Evolutionary conservation across 2,888 invertebrate species (phyloP).

Genomic region (Muscina levida): DNA sequence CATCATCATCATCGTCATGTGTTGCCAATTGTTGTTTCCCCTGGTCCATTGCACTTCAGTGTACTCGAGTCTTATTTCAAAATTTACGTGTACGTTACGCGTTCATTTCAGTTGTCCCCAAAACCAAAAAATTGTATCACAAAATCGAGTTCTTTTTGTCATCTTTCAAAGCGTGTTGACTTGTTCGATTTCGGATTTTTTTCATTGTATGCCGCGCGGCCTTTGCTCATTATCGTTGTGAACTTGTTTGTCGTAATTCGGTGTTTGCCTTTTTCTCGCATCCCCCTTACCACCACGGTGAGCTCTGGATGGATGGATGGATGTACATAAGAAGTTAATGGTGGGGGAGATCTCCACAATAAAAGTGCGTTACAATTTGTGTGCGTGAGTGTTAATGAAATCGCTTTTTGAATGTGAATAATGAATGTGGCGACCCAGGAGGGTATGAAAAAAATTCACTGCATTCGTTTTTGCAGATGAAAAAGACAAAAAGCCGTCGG

Average conservation of each 20-base stretch:
- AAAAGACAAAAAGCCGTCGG: slow-evolving; percentile 37
- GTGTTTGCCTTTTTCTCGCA: neutral
- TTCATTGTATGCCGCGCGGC: neutral
- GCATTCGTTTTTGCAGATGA: neutral
- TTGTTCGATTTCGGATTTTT: slow-evolving; percentile 7
- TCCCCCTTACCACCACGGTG: neutral
- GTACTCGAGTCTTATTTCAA: slow-evolving; percentile 68
- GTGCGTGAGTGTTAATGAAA: slow-evolving; percentile 58
- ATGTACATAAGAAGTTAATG: neutral
- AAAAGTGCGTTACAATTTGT: slow-evolving; percentile 51
- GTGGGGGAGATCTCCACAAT: neutral
- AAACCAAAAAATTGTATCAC: slow-evolving; percentile 1
- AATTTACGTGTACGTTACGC: slow-evolving; percentile 67
- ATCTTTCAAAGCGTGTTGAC: neutral
- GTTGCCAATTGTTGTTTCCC: slow-evolving; percentile 63
- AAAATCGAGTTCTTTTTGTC: neutral
- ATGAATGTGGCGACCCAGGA: neutral
- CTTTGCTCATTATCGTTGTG: slow-evolving; percentile 24
- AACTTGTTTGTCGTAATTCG: slow-evolving; percentile 25
- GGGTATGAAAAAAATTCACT: neutral
- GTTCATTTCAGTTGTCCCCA: slow-evolving; percentile 36
- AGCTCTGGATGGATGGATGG: too few species aligned
- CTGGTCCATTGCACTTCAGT: slow-evolving; percentile 47
- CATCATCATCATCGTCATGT: slow-evolving; percentile 60
- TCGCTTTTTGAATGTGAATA: slow-evolving; percentile 38